Evolutionary conservation across 2,888 invertebrate species (phyloP), one percentile per base, ranked within the genome.

Genomic region (Heliconius cydno): DNA sequence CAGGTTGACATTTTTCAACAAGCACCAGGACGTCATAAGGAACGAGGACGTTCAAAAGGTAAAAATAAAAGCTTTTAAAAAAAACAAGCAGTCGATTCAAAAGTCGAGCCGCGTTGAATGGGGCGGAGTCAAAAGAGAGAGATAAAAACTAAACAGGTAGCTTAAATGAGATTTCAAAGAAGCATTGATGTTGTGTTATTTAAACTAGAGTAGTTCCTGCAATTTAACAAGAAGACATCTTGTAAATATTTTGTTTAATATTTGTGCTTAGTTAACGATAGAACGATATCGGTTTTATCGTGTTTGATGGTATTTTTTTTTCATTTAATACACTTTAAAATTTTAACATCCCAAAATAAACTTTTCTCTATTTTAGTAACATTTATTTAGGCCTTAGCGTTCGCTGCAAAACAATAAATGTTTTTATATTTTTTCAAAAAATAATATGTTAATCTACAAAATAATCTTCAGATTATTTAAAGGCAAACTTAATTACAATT

Each of bases 21-120:
- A n/a, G 15, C 77, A 81, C 75, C 75, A 79, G 79, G 81, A 66
- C 66, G 77, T 41, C 79, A 79, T 74, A 75, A 22, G 22, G 71
- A 41, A 75, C 63, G 19, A 60, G 60, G 77, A 52, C n/a, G 57
- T 38, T 72, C 34, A 66, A 65, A 68, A 70, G 63, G 34, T 72
- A 34, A 63, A 73, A 7, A 34, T 34, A 34, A 34, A 34, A 34
- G 34, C 34, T 34, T 34, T 34, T 34, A 34, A 34, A 22, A 52
- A 52, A 22, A 77, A 70, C 41, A 52, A 12, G 38, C 68, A 66
- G 60, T 72, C 60, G 71, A 46, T 71, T 65, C 34, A 70, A 46
- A 57, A 57, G 22, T 25, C 78, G 74, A 67, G 28, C 68, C 68
- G 19, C 60, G 34, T 66, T 72, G 57, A 74, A 79, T 63, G 57